Evolutionary conservation across 2,113 vertebrate genomes (phyloP), one percentile per base, ranked within the genome.

Genomic region (Rhizomys pruinosus): DNA sequence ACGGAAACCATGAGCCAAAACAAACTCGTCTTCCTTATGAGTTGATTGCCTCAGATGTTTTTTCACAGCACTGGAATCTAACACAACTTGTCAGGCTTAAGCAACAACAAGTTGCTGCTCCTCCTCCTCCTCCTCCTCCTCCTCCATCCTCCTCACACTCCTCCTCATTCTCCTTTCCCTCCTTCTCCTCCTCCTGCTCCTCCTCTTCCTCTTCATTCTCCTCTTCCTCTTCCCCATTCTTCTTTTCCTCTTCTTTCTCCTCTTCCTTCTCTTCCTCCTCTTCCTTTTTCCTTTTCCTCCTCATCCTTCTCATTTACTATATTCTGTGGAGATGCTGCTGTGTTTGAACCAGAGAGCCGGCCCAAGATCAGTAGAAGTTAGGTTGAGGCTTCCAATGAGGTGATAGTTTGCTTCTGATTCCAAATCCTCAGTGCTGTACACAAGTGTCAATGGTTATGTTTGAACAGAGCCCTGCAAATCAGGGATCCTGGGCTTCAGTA

Each of bases 191-290:
- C 57, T 55, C 61, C 32, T n/a, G 52, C 20, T 15, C 11, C 7
- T 7, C 22, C 23, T 32, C 32, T 12, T 25, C 12, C n/a, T 39
- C 57, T 23, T 37, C n/a, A 15, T 7, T 16, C 20, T 10, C 32
- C 16, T 25, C 11, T 1, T 7, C 16, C 34, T 16, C 20, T 2
- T 29, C 4, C 5, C 23, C 17, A 13, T n/a, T n/a, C 32, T 29
- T 39, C 72, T 25, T n/a, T n/a, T 15, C 12, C 27, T 7, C 5
- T 37, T 7, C 5, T 39, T 34, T 12, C 66, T 69, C 4, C 64
- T 29, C 32, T 10, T 15, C 76, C 52, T 7, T n/a, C 12, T 32
- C 11, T 15, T 55, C 34, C 76, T 19, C 6, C 29, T 47, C 4
- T 29, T 1, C 13, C 22, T 39, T 2, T 9, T 34, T 16, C 42